Evolutionary conservation across 1,140 invertebrate genomes (phyloP), one percentile per base, ranked within the genome.

Genomic region (Matsumurasca onukii): DNA sequence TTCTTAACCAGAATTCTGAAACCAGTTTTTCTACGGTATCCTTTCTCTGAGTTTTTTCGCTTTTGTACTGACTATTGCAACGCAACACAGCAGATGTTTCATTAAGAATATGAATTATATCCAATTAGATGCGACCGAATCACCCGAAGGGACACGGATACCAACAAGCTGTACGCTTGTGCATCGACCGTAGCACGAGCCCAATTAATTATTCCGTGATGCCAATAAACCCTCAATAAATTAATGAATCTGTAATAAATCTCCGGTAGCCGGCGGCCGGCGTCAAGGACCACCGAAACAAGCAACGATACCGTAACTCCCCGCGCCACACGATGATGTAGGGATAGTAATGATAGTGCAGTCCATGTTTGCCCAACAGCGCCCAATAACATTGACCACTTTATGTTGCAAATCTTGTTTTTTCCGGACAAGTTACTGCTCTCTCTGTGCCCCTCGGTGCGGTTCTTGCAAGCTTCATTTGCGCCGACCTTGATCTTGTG

Each of bases 351-450:
- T 52, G 20, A 52, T 52, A 52, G 49, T 52, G 49, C 49, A 12
- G 12, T 12, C 49, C 49, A 52, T 52, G 49, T 52, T 52, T 52
- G 49, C 49, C 49, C 49, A 15, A 52, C 20, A 52, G 49, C 49
- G 49, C 3, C 49, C 49, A 52, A 52, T 52, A 52, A 52, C 49
- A 22, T 52, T 5, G 20, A 52, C 49, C 49, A 52, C 49, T 52
- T 52, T 52, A 52, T 52, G 49, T 52, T 52, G 49, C 49, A 52
- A 52, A 52, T 52, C 49, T 52, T 12, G 12, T 52, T 52, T 52
- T 52, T 52, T 52, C 49, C 20, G 49, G 20, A 22, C 49, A 15
- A 5, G 49, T 5, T 52, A 3, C 49, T 52, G 12, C 12, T 3
- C 20, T 52, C 49, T 5, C 20, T 22, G 3, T 20, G 20, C 49